Evolutionary conservation across 2,797 vertebrate genomes (phyloP), one percentile per base, ranked within the genome.

Genomic region (Parauchenoglanis punctatus): DNA sequence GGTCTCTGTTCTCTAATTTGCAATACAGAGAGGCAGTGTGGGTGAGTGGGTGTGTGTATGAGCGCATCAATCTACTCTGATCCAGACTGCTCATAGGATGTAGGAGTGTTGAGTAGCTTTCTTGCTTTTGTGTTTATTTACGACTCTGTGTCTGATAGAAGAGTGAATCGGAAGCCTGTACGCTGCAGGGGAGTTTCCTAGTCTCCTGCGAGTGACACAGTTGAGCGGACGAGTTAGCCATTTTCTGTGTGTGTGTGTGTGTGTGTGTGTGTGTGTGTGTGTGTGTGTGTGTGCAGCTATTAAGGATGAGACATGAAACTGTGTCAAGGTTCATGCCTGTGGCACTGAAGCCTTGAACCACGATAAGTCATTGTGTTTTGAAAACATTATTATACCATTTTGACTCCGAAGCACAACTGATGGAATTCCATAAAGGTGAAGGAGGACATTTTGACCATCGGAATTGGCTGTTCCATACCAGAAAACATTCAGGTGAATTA

Each of bases 1-100:
- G 92, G 11, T 78, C 86, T 89, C 88, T 91, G 90, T 93, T 91
- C 93, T 89, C 85, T 90, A 92, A 92, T 94, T 91, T 91, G 92
- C 75, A 85, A 90, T 83, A 88, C 85, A 88, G 81, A 87, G 63
- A 65, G 59, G 70, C 31, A 13, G 59, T 83, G 67, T 84, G 67
- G 54, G 81, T 58, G 40, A 40, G 40, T 40, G 40, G 40, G 67
- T 49, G 72, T 56, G 85, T 11, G 23, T 81, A 31, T 28, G 81
- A 17, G 28, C 52, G 56, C 82, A 88, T 93, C 87, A 91, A 86
- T 92, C 20, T 88, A 8, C 49, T 28, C 49, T 7, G 11, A 75
- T 15, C 28, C 90, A 91, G 88, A 90, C 91, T 85, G 91, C 88
- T 46, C 8, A 12, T 70, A 44, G 46, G 40, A 20, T 44, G 12